Evolutionary conservation across 2,888 invertebrate genomes (phyloP).

Genomic region (Clepsis dumicolana): DNA sequence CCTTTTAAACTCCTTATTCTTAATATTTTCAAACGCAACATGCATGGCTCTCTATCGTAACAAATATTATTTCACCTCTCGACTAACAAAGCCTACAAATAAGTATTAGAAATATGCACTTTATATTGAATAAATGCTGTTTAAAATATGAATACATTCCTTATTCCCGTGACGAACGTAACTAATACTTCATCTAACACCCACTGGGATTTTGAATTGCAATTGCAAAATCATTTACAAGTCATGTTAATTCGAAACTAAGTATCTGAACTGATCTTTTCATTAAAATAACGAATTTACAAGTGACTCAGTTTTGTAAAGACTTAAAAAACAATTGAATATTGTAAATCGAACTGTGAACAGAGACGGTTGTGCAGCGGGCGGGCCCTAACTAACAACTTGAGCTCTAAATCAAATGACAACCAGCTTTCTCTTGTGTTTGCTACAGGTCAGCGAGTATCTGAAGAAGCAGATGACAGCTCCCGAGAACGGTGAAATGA

Average conservation of each 20-base stretch:
- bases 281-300: no score
- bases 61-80: not conserved
- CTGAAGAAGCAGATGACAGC: conserved; percentile 96
- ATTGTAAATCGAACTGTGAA: no score
- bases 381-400: not conserved
- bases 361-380: no score
- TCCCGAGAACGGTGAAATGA: conserved; percentile 90
- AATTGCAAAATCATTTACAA: not conserved
- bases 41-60: not conserved
- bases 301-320: no score
- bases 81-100: not conserved
- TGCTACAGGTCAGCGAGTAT: conserved; percentile 93
- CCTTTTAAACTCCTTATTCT: not conserved
- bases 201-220: conserved; percentile 16
- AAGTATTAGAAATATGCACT: no score
- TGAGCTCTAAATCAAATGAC: not conserved
- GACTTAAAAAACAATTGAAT: no score
- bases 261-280: not conserved
- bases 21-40: not conserved
- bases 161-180: conserved; percentile 28
- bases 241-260: no score
- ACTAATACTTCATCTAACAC: conserved; percentile 21
- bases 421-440: conserved; percentile 35
- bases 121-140: not conserved
- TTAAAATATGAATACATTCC: not conserved